A percentile compares a stretch with the other conserved stretches of the same genome.
Conservation (phyloP, 1,140 invertebrate genomes). For the Maniola jurtina region DNA sequence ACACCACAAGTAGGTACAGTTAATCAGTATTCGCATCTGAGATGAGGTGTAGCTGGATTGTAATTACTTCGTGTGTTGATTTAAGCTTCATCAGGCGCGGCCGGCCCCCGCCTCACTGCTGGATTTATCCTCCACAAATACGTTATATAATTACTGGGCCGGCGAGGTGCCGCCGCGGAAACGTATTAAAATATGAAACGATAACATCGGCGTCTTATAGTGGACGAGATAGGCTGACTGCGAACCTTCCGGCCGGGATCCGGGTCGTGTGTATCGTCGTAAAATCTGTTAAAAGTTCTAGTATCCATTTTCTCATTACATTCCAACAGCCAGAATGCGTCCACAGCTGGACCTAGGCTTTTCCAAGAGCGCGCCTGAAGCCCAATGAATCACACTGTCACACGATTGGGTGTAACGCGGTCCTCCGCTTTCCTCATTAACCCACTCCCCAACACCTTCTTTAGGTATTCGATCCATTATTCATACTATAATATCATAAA, state of each 20-base stretch:
- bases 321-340: too few relatives aligned
- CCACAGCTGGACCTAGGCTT: too few relatives aligned
- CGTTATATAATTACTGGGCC: constrained; percentile 59
- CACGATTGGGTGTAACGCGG: too few relatives aligned
- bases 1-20: constrained; percentile 29
- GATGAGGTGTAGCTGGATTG: constrained; percentile 65
- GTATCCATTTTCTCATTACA: too few relatives aligned
- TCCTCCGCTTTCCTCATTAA: too few relatives aligned
- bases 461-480: too few relatives aligned
- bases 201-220: constrained; percentile 72
- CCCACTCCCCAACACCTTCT: too few relatives aligned
- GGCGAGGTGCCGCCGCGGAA: constrained; percentile 64
- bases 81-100: constrained; percentile 68
- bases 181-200: constrained; percentile 73
- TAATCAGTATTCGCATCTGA: constrained; percentile 71
- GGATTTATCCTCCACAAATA: constrained; percentile 66
- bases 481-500: too few relatives aligned
- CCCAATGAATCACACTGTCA: too few relatives aligned
- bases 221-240: constrained; percentile 65
- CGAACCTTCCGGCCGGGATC: constrained; percentile 38
- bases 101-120: constrained; percentile 47
- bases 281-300: too few relatives aligned
- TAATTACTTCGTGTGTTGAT: constrained; percentile 75
- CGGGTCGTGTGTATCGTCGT: too few relatives aligned
- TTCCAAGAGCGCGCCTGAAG: too few relatives aligned